These are phyloP conservation scores for Pseudococcus viburni DNA, from an alignment of 2,888 invertebrate genomes.

Conservation along the genomic window DNA sequence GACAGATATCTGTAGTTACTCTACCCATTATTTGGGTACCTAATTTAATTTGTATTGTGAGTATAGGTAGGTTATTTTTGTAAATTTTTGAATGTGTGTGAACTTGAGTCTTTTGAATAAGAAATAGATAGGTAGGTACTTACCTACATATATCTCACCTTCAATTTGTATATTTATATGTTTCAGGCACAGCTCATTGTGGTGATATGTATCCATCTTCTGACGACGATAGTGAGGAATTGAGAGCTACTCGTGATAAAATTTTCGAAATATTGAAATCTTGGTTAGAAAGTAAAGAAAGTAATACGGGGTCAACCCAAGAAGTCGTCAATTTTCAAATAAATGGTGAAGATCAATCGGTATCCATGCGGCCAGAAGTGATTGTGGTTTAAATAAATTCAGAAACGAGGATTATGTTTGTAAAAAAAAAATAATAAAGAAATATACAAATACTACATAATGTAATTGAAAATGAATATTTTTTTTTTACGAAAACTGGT, in stretches of 20 bases:
- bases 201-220: slow-evolving; percentile 91
- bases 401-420: background rate
- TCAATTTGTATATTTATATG: background rate
- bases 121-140: too few relatives aligned
- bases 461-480: too few relatives aligned
- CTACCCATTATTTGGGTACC: too few relatives aligned
- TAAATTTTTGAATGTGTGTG: too few relatives aligned
- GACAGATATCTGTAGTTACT: too few relatives aligned
- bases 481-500: too few relatives aligned
- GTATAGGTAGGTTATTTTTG: too few relatives aligned
- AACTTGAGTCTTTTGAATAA: too few relatives aligned
- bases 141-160: background rate
- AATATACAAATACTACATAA: too few relatives aligned
- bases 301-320: background rate
- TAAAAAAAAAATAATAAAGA: background rate
- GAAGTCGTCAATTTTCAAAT: background rate
- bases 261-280: slow-evolving; percentile 76
- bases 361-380: background rate
- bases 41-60: too few relatives aligned
- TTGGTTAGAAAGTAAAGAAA: slow-evolving; percentile 73
- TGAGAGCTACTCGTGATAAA: slow-evolving; percentile 79
- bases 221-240: slow-evolving; percentile 78
- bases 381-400: background rate
- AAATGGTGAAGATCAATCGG: background rate
- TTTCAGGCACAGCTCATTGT: slow-evolving; percentile 94